Evolutionary conservation across 2,888 invertebrate species (phyloP), one percentile per base, ranked within the genome.

Genomic region (Clistopyga incitator): DNA sequence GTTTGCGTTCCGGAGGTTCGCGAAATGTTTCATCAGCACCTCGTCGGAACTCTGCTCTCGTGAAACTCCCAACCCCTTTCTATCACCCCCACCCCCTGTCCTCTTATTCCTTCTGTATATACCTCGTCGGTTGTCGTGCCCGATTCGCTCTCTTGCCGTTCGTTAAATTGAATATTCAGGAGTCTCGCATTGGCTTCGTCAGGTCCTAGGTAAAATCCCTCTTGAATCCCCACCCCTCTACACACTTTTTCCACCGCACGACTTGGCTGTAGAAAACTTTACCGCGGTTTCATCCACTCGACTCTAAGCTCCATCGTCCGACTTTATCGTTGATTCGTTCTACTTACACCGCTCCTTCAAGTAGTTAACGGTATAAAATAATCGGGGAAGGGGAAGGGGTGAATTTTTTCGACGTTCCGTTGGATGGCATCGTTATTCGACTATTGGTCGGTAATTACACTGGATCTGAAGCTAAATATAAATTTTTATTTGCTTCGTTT

Each of bases 1-100:
- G 88, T 90, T 90, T 89, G 90, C 88, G 90, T 89, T 87, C 80
- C 83, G 78, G 71, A 84, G 84, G 81, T 80, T 81, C 61, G 84
- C 85, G 84, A 85, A 85, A 79, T 86, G 84, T 81, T 84, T 83
- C 84, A 84, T 82, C 85, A 81, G 84, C 78, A 78, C 80, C 82
- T 84, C 72, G 67, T 6, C 29, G 84, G 70, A 68, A 77, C 72
- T 79, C 56, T 61, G 25, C 64, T 42, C 59, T 42, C 59, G 52
- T 79, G 54, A 74, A 18, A 78, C 45, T 47, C 59, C 47, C 72
- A 13, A 11, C 10, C 54, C 52, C 47, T 25, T 54, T n/a, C 10
- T 15, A 56, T 45, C 72, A 15, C 38, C 10, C 52, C 18, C 34
- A 0, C 52, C 15, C 52, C 52, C 23, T 34, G 13, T 18, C 34